Evolutionary conservation across 1,140 invertebrate species (phyloP).

Genomic region (Apis dorsata): DNA sequence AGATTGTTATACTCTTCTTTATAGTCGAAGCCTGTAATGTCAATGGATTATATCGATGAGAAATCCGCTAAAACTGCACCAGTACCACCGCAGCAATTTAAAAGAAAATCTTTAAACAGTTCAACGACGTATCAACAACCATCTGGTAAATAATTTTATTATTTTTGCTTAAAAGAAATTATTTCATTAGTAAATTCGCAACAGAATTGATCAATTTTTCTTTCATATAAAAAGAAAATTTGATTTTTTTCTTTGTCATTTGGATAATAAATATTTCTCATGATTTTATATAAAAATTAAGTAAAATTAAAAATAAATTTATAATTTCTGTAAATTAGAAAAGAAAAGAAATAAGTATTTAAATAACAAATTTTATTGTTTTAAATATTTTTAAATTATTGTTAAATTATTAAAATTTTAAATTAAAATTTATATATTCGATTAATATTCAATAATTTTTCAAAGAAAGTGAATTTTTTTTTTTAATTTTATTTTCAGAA

Average conservation of each 20-base stretch:
- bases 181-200: background rate
- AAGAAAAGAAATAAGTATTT: background rate
- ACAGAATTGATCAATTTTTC: background rate
- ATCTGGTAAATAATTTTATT: background rate
- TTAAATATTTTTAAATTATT: background rate
- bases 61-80: conserved; percentile 45
- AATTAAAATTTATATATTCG: background rate
- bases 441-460: background rate
- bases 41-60: conserved; percentile 61
- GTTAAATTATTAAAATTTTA: too few relatives aligned
- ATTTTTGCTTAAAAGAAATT: background rate
- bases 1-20: background rate
- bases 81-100: conserved; percentile 48
- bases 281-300: background rate
- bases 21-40: conserved; percentile 31
- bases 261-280: background rate
- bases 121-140: background rate
- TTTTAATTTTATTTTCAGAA: background rate
- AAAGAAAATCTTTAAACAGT: conserved; percentile 49
- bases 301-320: background rate
- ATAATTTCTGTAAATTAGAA: background rate
- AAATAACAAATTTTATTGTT: background rate
- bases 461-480: background rate
- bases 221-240: background rate
- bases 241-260: background rate